Evolutionary conservation across 2,888 invertebrate genomes (phyloP), one percentile per base, ranked within the genome.

Genomic region (Eucera pruinosa): DNA sequence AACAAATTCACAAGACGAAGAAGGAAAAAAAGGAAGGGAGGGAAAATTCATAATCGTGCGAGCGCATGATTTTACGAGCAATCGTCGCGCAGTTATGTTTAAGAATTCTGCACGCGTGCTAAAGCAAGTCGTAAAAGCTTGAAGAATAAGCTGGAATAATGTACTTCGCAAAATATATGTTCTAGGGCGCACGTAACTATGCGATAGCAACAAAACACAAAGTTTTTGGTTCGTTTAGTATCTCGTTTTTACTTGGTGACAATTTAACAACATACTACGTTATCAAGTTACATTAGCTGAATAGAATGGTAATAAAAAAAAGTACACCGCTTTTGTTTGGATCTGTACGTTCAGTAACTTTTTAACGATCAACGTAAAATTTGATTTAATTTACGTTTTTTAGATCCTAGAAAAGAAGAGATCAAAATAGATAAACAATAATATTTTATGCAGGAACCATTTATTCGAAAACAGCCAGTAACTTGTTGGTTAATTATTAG

Each of bases 81-180:
- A 64, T 64, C 69, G 58, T 78, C 45, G 65, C 27, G 33, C 48
- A 20, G 65, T 75, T 75, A 75, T 52, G 65, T 30, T 70, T 30
- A 57, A 54, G 25, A 48, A 69, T 57, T 58, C 45, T 54, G 30
- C 62, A 15, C 65, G 39, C 45, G 11, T 23, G 48, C 6, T 25
- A 11, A 50, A 47, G 15, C 23, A 47, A 50, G 39, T 68, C 76
- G 52, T 74, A 80, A 82, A 69, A 52, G n/a, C 15, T 55, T 43
- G 6, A 30, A 33, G 13, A 30, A 57, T 70, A 65, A 68, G 68
- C 67, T 45, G 64, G 33, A 55, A 54, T 54, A 27, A 39, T 36
- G 52, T 45, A 48, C 20, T 52, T 36, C n/a, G 20, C 2, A 11
- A 33, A 20, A 64, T 54, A 52, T 41, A n/a, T 23, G 36, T 39